A percentile compares a stretch with the other conserved stretches of the same genome.
phyloP scores from a whole-genome alignment of 1,140 invertebrate species.

The Acromyrmex heyeri region DNA sequence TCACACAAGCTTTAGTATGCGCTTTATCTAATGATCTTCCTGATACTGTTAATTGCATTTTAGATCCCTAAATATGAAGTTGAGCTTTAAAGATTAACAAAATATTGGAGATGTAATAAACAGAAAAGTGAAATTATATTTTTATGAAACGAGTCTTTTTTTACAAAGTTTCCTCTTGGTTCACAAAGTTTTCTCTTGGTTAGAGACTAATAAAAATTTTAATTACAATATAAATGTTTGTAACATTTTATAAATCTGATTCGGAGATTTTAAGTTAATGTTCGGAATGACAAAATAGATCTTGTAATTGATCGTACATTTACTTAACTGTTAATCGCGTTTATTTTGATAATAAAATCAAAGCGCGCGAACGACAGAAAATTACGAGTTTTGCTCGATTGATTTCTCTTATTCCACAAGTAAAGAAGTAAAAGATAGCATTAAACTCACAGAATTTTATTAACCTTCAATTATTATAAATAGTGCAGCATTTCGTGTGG shows the following conservation, averaged over 20 bases:
- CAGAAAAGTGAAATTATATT: constrained; percentile 36
- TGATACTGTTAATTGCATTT: constrained; percentile 26
- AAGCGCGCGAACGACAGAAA: constrained; percentile 64
- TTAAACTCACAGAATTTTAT: constrained; percentile 50
- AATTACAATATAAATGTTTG: neutral
- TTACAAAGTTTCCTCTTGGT: neutral
- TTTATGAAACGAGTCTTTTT: neutral
- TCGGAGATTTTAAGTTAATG: neutral
- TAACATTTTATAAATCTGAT: neutral
- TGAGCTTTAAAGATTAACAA: constrained; percentile 20
- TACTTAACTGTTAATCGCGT: neutral
- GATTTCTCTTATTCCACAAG: constrained; percentile 44
- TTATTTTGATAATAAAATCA: constrained; percentile 19
- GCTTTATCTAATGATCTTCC: constrained; percentile 51
- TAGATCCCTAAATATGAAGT: neutral
- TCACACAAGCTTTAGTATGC: constrained; percentile 59
- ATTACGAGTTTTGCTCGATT: constrained; percentile 38
- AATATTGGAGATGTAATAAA: neutral
- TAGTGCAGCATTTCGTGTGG: neutral
- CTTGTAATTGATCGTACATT: neutral
- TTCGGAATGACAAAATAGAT: neutral
- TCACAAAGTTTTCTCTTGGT: neutral
- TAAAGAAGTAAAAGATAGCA: constrained; percentile 25
- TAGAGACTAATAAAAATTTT: constrained; percentile 8
- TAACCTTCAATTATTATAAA: constrained; percentile 49